Evolutionary conservation across 2,888 invertebrate genomes (phyloP).

Genomic region (Melieria crassipennis): DNA sequence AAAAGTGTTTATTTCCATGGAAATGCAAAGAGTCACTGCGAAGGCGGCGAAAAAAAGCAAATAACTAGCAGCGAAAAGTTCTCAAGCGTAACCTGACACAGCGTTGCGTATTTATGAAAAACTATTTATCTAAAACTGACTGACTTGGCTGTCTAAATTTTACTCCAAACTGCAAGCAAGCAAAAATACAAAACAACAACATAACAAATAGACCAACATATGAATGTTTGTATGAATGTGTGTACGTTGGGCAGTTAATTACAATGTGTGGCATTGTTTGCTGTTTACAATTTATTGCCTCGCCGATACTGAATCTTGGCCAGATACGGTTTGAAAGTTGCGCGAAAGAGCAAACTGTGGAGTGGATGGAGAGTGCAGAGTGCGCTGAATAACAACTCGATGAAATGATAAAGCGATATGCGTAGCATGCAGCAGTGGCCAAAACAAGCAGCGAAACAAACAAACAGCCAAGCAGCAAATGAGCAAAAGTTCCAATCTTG

Average conservation of each 20-base stretch:
- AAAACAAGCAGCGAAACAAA: too few species aligned
- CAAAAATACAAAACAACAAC: not conserved
- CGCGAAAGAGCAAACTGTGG: too few species aligned
- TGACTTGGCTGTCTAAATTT: too few species aligned
- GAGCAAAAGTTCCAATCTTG: too few species aligned
- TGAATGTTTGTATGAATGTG: not conserved
- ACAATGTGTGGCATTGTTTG: constrained; percentile 33
- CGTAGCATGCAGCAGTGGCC: too few species aligned
- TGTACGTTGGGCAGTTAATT: constrained; percentile 20
- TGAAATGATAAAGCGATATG: constrained; percentile 26
- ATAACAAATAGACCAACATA: constrained; percentile 8
- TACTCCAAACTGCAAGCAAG: too few species aligned
- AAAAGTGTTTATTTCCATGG: constrained; percentile 23
- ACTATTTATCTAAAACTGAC: not conserved
- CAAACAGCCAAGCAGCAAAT: too few species aligned
- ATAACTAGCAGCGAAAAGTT: too few species aligned
- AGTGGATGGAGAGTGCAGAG: too few species aligned
- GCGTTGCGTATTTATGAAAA: not conserved
- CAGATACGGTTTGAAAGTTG: too few species aligned
- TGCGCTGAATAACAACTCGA: constrained; percentile 12
- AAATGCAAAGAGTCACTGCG: constrained; percentile 23
- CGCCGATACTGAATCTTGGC: constrained; percentile 17
- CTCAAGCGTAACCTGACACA: too few species aligned
- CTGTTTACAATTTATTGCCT: constrained; percentile 25
- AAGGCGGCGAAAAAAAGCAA: not conserved